Evolutionary conservation across 2,888 invertebrate genomes (phyloP).

Genomic region (Ametastegia equiseti): DNA sequence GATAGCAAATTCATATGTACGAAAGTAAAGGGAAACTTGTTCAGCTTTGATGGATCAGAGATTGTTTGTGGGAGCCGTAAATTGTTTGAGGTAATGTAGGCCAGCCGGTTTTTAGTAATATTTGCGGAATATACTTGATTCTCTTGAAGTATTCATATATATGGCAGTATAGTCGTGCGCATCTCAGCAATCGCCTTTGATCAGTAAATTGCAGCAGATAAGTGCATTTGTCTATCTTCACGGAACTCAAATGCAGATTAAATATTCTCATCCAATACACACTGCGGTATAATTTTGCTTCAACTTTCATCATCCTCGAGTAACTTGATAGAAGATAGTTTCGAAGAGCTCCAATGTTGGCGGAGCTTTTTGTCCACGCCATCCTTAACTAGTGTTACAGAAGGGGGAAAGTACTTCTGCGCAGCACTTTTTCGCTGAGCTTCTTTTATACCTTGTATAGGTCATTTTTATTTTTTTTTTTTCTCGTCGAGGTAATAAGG

Average conservation of each 20-base stretch:
- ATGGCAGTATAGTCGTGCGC: not conserved
- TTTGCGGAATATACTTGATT: not conserved
- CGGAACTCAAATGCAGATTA: not conserved
- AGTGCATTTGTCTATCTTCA: not conserved
- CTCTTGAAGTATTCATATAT: not conserved
- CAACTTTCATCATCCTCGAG: not conserved
- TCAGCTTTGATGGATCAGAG: conserved; percentile 25
- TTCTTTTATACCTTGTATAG: not conserved
- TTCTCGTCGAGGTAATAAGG: conserved; percentile 9
- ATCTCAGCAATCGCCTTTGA: not conserved
- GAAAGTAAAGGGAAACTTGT: not conserved
- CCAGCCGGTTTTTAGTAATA: not conserved
- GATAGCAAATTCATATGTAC: not conserved
- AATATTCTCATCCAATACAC: not conserved
- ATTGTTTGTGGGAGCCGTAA: conserved; percentile 3
- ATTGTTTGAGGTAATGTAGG: not conserved
- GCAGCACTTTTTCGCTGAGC: not conserved
- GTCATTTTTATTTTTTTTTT: conserved; percentile 12
- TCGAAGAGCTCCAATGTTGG: not conserved
- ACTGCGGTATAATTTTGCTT: not conserved
- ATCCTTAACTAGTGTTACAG: not conserved
- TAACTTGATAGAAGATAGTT: not conserved
- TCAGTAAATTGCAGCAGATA: not conserved
- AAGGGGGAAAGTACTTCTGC: not conserved
- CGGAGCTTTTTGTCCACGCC: not conserved